Percentiles rank a stretch among this genome's conserved stretches.
Evolutionary conservation across 2,888 invertebrate genomes (phyloP).

Genomic region (Aleiodes leptofemur): DNA sequence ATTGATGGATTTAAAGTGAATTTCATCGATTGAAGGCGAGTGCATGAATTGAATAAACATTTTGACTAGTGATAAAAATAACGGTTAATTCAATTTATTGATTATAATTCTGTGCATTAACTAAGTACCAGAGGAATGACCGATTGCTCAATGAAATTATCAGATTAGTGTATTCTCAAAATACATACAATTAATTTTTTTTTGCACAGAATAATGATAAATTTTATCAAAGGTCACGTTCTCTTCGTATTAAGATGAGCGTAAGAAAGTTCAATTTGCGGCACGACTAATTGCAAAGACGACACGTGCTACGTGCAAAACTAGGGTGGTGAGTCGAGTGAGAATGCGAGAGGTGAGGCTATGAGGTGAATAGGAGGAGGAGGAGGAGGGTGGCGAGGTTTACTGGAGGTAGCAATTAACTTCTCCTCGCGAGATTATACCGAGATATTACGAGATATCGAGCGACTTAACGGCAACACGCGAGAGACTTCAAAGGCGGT

Average conservation of each 20-base stretch:
- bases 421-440: slow-evolving; percentile 75
- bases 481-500: slow-evolving; percentile 75
- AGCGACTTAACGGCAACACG: slow-evolving; percentile 75
- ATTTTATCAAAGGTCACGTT: slow-evolving; percentile 3
- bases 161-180: too few species aligned
- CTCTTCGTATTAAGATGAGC: slow-evolving; percentile 1
- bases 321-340: slow-evolving; percentile 21
- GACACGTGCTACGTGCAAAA: slow-evolving; percentile 54
- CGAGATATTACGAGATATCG: slow-evolving; percentile 76
- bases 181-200: background rate
- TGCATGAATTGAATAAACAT: too few species aligned
- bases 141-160: background rate
- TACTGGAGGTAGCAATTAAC: slow-evolving; percentile 71
- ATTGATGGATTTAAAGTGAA: too few species aligned
- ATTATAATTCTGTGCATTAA: too few species aligned
- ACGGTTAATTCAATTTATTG: too few species aligned
- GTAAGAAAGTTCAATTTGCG: slow-evolving; percentile 26
- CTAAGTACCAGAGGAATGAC: too few species aligned
- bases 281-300: slow-evolving; percentile 63
- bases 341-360: slow-evolving; percentile 38
- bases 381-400: slow-evolving; percentile 47
- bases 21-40: too few species aligned
- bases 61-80: too few species aligned
- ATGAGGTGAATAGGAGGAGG: slow-evolving; percentile 39
- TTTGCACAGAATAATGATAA: background rate